phyloP scores from a whole-genome alignment of 2,113 vertebrate species.

The Podarcis raffonei region DNA sequence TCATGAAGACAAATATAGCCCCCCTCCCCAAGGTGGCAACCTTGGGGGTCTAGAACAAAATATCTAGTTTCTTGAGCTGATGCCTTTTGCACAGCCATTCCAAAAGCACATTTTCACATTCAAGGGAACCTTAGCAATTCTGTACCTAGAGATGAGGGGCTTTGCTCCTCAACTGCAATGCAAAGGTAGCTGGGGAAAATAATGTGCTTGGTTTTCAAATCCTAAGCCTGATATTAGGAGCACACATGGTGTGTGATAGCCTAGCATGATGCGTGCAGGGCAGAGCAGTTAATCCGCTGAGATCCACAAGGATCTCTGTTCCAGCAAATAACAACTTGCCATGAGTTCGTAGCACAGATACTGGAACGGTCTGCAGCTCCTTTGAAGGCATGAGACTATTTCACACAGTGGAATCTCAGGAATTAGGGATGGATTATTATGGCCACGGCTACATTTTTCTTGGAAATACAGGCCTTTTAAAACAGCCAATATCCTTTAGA shows the following conservation, averaged over 20 bases:
- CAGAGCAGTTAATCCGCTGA: background rate
- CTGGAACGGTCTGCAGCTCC: background rate
- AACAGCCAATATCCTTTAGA: background rate
- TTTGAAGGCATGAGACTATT: background rate
- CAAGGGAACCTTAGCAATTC: background rate
- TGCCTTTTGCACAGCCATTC: background rate
- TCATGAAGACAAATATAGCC: background rate
- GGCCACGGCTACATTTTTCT: background rate
- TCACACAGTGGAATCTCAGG: constrained; percentile 2
- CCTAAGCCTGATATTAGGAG: background rate
- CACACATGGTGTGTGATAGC: fast-evolving
- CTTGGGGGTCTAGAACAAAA: background rate
- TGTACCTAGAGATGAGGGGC: background rate
- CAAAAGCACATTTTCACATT: background rate
- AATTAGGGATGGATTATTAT: constrained; percentile 8
- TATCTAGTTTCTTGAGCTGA: background rate
- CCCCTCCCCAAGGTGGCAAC: background rate
- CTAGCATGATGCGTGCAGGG: background rate
- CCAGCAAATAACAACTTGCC: background rate
- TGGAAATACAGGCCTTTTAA: constrained; percentile 1
- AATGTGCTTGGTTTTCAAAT: background rate
- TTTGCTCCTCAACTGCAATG: background rate
- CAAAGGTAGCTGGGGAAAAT: background rate
- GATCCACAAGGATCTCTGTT: background rate
- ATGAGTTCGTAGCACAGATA: background rate